phyloP scores from a whole-genome alignment of 2,888 invertebrate genomes.

The Tineola bisselliella region DNA sequence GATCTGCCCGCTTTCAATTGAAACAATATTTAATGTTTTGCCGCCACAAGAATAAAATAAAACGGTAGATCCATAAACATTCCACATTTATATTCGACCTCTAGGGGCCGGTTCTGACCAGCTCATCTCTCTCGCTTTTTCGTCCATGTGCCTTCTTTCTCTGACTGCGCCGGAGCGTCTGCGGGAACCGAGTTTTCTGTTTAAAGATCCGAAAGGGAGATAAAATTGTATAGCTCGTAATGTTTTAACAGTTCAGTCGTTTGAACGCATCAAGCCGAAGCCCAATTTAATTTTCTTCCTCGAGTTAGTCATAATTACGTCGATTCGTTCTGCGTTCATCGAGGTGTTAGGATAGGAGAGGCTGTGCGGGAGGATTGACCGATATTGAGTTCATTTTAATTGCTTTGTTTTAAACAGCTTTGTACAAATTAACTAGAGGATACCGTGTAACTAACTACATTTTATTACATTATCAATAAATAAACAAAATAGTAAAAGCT shows the following conservation, averaged over 20 bases:
- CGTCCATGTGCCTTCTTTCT: conserved; percentile 34
- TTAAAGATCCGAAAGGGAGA: conserved; percentile 53
- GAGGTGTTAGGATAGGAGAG: conserved; percentile 22
- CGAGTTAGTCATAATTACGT: conserved; percentile 54
- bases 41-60: conserved; percentile 62
- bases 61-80: conserved; percentile 68
- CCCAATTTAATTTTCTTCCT: conserved; percentile 58
- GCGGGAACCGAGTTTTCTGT: conserved; percentile 37
- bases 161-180: conserved; percentile 58
- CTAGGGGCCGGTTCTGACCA: conserved; percentile 42
- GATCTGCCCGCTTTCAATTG: conserved; percentile 64
- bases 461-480: no score
- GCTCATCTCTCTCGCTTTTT: conserved; percentile 24
- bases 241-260: conserved; percentile 56
- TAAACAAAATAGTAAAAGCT: background rate
- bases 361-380: background rate
- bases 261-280: conserved; percentile 37
- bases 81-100: conserved; percentile 67
- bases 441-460: background rate
- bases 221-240: conserved; percentile 63
- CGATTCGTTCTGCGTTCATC: conserved; percentile 52
- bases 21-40: conserved; percentile 65
- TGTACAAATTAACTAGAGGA: background rate
- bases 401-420: background rate
- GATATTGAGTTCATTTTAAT: background rate